Conservation (phyloP, 2,113 vertebrate species). For the Melanerpes aurifrons region DNA sequence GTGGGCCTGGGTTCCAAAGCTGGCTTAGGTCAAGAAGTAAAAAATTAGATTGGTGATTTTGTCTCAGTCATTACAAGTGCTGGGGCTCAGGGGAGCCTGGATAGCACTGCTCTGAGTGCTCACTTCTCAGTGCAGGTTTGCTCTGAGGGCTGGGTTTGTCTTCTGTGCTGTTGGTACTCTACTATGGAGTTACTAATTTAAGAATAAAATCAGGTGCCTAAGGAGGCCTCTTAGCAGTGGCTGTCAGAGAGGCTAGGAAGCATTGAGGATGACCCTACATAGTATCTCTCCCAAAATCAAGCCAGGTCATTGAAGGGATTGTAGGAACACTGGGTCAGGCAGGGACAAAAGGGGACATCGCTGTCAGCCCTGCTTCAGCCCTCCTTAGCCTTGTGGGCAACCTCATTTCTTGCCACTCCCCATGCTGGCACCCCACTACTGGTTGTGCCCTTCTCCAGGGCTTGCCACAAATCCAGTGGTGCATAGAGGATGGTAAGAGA, state of each 20-base stretch:
- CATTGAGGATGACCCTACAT: background rate
- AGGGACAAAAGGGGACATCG: background rate
- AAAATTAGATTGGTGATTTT: slow-evolving; percentile 16
- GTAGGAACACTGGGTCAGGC: fast-evolving
- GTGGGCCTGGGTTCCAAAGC: background rate
- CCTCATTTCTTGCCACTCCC: background rate
- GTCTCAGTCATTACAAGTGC: background rate
- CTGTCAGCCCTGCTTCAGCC: background rate
- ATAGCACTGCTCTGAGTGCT: fast-evolving
- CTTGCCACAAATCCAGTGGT: background rate
- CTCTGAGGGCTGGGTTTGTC: fast-evolving
- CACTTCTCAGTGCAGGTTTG: background rate
- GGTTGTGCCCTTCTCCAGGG: background rate
- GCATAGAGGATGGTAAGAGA: background rate
- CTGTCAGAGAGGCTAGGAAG: background rate
- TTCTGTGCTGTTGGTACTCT: background rate
- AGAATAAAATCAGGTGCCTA: background rate
- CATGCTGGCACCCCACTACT: background rate
- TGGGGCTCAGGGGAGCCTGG: background rate
- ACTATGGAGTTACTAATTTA: background rate
- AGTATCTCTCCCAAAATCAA: background rate
- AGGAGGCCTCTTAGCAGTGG: background rate
- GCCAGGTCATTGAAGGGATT: background rate
- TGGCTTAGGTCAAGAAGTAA: slow-evolving; percentile 14
- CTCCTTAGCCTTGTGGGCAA: background rate